Percentiles rank a stretch among this genome's conserved stretches.
phyloP scores from a whole-genome alignment of 2,888 invertebrate species.

The Spatulosminthurus flaviceps region DNA sequence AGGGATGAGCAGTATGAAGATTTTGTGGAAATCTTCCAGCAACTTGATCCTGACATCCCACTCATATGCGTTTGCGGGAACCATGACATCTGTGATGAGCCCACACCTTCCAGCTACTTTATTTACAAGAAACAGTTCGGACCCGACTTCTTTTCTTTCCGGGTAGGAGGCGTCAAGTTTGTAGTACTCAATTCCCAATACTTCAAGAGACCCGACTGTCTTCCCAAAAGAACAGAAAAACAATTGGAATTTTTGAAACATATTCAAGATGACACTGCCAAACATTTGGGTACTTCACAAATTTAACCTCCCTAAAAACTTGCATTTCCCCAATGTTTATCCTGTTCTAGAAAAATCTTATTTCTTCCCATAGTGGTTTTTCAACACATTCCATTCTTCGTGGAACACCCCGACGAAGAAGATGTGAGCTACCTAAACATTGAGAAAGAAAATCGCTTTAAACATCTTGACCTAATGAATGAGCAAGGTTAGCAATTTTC shows the following conservation, averaged over 20 bases:
- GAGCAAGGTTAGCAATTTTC: constrained; percentile 65
- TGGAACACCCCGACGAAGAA: constrained; percentile 65
- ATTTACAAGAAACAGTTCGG: constrained; percentile 65
- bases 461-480: constrained; percentile 66
- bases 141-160: constrained; percentile 69
- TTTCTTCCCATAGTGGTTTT: constrained; percentile 65
- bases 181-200: constrained; percentile 69
- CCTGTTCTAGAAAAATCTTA: constrained; percentile 2
- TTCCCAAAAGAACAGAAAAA: constrained; percentile 62
- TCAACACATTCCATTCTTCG: constrained; percentile 69
- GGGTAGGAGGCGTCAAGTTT: constrained; percentile 68
- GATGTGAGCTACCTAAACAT: constrained; percentile 66
- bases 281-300: constrained; percentile 39
- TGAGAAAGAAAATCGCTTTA: constrained; percentile 64
- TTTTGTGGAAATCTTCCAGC: constrained; percentile 65
- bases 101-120: constrained; percentile 66
- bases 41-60: constrained; percentile 67
- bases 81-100: constrained; percentile 69
- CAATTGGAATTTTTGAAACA: constrained; percentile 66
- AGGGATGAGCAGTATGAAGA: constrained; percentile 65
- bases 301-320: no score
- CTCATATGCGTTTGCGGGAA: constrained; percentile 70
- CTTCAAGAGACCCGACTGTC: constrained; percentile 64
- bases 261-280: constrained; percentile 31
- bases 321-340: neutral